Evolutionary conservation across 2,113 vertebrate genomes (phyloP).

Genomic region (Hippocampus barbouri): DNA sequence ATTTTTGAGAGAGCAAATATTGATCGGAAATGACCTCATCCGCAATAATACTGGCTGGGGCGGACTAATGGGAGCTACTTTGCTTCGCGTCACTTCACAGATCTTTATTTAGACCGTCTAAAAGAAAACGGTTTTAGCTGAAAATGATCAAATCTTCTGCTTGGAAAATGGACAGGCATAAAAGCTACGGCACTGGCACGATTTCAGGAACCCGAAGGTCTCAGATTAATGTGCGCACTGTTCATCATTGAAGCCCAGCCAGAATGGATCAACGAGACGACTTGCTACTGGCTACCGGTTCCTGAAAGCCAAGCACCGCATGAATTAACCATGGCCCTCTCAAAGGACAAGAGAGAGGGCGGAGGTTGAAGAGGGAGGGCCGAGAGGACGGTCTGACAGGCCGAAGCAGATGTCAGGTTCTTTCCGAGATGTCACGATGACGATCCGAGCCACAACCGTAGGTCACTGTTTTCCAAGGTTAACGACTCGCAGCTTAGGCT

Average conservation of each 20-base stretch:
- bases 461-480: conserved; percentile 35
- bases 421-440: conserved; percentile 25
- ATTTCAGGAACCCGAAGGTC: conserved; percentile 24
- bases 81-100: conserved; percentile 9
- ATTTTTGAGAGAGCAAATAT: conserved; percentile 40
- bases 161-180: background rate
- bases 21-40: conserved; percentile 29
- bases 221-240: conserved; percentile 37
- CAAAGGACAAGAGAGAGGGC: conserved; percentile 6
- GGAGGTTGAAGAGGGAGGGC: background rate
- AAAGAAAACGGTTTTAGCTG: conserved; percentile 11
- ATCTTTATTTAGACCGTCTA: conserved; percentile 25
- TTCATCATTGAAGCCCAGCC: conserved; percentile 43
- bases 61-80: background rate
- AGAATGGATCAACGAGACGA: conserved; percentile 36
- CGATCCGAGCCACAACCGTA: background rate
- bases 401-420: conserved; percentile 31
- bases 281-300: conserved; percentile 10
- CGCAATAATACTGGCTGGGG: conserved; percentile 3
- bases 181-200: conserved; percentile 17
- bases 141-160: conserved; percentile 11
- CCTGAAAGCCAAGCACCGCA: conserved; percentile 23
- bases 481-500: conserved; percentile 6
- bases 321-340: conserved; percentile 48
- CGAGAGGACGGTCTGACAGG: background rate